Conservation (phyloP, 2,113 vertebrate genomes). For the Halcyon malimbica region DNA sequence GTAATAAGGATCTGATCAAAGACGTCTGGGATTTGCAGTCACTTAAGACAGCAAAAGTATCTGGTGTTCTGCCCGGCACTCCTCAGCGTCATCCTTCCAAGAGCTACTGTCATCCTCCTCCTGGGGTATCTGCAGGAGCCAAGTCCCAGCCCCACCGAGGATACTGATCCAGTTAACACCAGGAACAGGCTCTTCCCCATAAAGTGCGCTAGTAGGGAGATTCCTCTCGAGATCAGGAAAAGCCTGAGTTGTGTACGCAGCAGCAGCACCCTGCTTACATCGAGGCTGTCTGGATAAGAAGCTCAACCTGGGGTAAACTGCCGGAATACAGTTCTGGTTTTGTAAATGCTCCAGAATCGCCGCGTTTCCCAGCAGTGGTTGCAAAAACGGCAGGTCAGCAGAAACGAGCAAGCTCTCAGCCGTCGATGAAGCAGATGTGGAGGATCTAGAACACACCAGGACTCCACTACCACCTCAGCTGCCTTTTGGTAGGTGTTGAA, state of each 20-base stretch:
- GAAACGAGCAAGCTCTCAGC: not conserved
- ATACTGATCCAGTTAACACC: not conserved
- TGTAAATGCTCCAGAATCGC: not conserved
- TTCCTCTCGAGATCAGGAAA: not conserved
- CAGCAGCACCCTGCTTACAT: not conserved
- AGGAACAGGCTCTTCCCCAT: not conserved
- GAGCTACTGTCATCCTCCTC: not conserved
- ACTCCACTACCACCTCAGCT: not conserved
- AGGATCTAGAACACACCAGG: not conserved
- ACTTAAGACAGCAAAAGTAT: not conserved
- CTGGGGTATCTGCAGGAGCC: not conserved
- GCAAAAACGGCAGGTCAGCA: not conserved
- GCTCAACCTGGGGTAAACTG: not conserved
- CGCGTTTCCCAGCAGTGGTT: fast-evolving
- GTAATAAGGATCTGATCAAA: not conserved
- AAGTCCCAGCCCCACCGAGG: not conserved
- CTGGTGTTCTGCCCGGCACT: not conserved
- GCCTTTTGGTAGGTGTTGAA: not conserved
- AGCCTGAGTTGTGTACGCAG: not conserved
- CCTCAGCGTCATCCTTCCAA: not conserved
- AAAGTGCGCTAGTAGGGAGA: not conserved
- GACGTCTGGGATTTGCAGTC: not conserved
- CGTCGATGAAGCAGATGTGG: fast-evolving
- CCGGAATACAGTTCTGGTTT: not conserved
- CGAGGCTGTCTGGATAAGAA: not conserved